These are phyloP conservation scores for Eulithis prunata DNA, from an alignment of 2,888 invertebrate species.

Conservation along the genomic window DNA sequence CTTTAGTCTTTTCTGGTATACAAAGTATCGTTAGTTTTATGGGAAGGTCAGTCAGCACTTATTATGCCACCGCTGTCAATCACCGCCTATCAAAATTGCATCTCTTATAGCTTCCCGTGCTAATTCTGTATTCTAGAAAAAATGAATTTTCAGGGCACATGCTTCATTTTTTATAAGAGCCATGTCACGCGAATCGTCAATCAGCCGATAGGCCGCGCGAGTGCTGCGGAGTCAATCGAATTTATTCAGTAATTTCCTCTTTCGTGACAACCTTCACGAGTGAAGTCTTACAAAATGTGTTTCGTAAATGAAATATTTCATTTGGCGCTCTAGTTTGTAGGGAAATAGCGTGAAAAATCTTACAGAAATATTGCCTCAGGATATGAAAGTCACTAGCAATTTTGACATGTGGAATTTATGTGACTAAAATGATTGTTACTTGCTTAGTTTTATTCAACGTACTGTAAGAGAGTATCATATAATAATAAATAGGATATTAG, in stretches of 20 bases:
- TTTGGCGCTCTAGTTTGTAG: conserved; percentile 26
- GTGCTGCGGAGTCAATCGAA: conserved; percentile 36
- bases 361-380: conserved; percentile 7
- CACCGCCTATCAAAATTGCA: conserved; percentile 25
- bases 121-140: conserved; percentile 30
- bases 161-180: conserved; percentile 25
- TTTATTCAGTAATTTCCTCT: conserved; percentile 39
- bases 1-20: too few species aligned
- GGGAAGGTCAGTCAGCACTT: too few species aligned
- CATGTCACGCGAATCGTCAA: conserved; percentile 36
- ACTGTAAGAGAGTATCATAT: too few species aligned
- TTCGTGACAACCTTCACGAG: conserved; percentile 36
- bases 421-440: too few species aligned
- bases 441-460: too few species aligned
- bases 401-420: background rate
- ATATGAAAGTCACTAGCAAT: conserved; percentile 12
- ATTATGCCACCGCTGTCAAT: conserved; percentile 5
- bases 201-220: conserved; percentile 34
- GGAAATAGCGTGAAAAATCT: conserved; percentile 25
- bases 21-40: too few species aligned
- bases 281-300: conserved; percentile 31
- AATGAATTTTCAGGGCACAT: conserved; percentile 16
- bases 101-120: conserved; percentile 14
- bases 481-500: too few species aligned
- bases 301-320: conserved; percentile 30